Base-by-base conservation (phyloP, 2,888 invertebrate species). In the Sepioteuthis lessoniana region DNA sequence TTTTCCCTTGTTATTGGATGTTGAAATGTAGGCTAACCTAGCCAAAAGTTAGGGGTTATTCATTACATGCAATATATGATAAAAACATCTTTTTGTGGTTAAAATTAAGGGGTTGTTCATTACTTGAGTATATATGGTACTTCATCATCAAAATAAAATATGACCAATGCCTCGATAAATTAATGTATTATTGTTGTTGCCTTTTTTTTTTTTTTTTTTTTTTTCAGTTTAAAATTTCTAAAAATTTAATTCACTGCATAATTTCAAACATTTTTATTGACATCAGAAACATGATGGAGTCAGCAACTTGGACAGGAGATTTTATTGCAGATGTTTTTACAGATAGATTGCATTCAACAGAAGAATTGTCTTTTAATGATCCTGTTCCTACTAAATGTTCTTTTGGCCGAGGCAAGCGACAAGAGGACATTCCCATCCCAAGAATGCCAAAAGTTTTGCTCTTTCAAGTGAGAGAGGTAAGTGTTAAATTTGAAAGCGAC, bases 371-470 rank as follows among this genome's bases (percentile, higher is more conserved):
- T 42, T n/a, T 92, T 10, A 47, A 92, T 46, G 92, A 92, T 42
- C 46, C 92, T 1, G 46, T 92, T 92, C 46, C 92, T 4, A 92
- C 92, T n/a, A 92, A 92, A 16, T 92, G 92, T 92, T 92, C 92
- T 47, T 92, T 92, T 92, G 92, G 92, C n/a, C 46, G 92, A 47
- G 47, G 47, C 46, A 92, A 92, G 8, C 92, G 92, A 38, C 92
- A 25, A 16, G 92, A 92, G 47, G 92, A 92, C n/a, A 92, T 92
- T 37, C 42, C 92, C 31, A 31, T 92, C 28, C 92, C 92, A 38
- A 38, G 47, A 92, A 19, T 92, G 47, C 92, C 92, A 3, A 46
- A 42, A 46, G 1, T 31, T 42, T n/a, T 76, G n/a, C 35, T 92
- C 31, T 47, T 46, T 28, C 42, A 46, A 47, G 19, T 47, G 31